Evolutionary conservation across 1,140 invertebrate species (phyloP).

Genomic region (Drosophila ambigua): DNA sequence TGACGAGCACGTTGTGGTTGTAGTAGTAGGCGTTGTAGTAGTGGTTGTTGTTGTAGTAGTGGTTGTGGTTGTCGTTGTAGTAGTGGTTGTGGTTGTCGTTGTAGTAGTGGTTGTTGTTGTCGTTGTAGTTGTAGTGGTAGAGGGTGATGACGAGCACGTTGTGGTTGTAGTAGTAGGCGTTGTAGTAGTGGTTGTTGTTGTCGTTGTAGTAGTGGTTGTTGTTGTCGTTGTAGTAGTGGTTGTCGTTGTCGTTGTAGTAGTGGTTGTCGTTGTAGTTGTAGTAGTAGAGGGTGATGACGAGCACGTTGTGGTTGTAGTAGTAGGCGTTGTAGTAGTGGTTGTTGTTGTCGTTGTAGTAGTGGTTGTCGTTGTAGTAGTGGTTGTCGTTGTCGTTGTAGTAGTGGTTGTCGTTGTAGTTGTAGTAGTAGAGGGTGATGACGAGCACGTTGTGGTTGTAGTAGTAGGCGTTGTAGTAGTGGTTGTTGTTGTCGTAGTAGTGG

Average conservation of each 20-base stretch:
- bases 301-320: constrained; percentile 1
- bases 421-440: neutral
- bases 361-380: constrained; percentile 12
- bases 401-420: constrained; percentile 14
- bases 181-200: constrained; percentile 7
- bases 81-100: constrained; percentile 3
- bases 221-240: constrained; percentile 5
- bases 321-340: constrained; percentile 5
- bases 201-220: constrained; percentile 8
- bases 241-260: constrained; percentile 3
- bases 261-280: constrained; percentile 17
- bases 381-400: constrained; percentile 23
- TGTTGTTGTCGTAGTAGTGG: neutral
- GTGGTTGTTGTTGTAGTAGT: neutral
- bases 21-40: constrained; percentile 3
- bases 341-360: constrained; percentile 25
- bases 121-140: constrained; percentile 11
- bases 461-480: constrained; percentile 2
- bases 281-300: neutral
- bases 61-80: neutral
- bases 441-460: neutral
- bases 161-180: constrained; percentile 2
- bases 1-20: neutral
- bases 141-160: neutral
- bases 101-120: neutral